These are phyloP conservation scores for Formica selysi DNA, from an alignment of 1,140 invertebrate species.

Conservation along the genomic window DNA sequence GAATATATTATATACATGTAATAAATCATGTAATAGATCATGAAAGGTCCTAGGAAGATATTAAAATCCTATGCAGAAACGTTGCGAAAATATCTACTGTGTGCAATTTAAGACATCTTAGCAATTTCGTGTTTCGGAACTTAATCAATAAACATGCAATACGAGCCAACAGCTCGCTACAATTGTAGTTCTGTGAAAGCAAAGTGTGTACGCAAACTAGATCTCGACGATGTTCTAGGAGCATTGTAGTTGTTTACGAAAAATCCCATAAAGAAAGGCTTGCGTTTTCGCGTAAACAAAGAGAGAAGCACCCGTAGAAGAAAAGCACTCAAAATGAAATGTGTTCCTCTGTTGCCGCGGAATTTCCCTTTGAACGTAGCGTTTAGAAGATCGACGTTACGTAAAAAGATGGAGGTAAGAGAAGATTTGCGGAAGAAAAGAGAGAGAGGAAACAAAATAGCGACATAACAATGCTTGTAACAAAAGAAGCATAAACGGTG, in stretches of 20 bases:
- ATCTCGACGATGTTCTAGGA: slow-evolving; percentile 53
- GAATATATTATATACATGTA: neutral
- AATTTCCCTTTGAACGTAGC: slow-evolving; percentile 76
- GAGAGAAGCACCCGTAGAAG: slow-evolving; percentile 38
- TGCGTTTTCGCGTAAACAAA: neutral
- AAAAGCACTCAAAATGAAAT: slow-evolving; percentile 72
- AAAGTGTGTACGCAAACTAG: slow-evolving; percentile 42
- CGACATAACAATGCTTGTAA: neutral
- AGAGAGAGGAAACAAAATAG: slow-evolving; percentile 9
- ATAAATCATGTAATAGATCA: neutral
- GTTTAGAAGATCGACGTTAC: slow-evolving; percentile 71
- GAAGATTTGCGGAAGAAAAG: slow-evolving; percentile 2
- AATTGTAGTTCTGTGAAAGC: slow-evolving; percentile 7
- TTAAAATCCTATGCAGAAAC: neutral
- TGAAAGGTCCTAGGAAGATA: neutral
- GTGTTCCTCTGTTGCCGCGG: slow-evolving; percentile 65
- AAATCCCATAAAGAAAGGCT: slow-evolving; percentile 32
- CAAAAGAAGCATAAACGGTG: neutral
- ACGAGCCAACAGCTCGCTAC: slow-evolving; percentile 9
- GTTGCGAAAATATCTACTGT: neutral
- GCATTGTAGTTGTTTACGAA: slow-evolving; percentile 54
- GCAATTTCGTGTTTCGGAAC: slow-evolving; percentile 20
- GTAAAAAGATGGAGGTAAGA: slow-evolving; percentile 30
- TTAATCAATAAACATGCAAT: slow-evolving; percentile 58
- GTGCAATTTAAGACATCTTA: neutral